phyloP scores from a whole-genome alignment of 1,140 invertebrate species.

The Hetaerina americana region DNA sequence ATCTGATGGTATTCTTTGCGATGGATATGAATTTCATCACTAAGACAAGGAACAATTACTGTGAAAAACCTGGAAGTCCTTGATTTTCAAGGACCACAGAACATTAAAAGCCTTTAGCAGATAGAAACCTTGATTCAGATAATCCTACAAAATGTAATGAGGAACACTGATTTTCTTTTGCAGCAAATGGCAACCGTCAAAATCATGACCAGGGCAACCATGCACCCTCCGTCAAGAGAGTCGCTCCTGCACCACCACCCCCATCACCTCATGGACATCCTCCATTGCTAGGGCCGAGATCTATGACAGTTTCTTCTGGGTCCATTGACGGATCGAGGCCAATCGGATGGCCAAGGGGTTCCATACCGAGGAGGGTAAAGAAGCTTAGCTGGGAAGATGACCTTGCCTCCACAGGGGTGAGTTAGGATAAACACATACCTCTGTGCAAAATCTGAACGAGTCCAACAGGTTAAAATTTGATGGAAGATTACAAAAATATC shows the following conservation, averaged over 20 bases:
- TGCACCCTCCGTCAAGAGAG: not conserved
- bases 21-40: no score
- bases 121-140: no score
- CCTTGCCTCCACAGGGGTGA: conserved; percentile 20
- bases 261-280: conserved; percentile 8
- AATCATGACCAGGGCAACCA: not conserved
- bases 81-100: no score
- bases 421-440: not conserved
- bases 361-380: conserved; percentile 48
- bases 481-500: conserved; percentile 11
- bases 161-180: not conserved
- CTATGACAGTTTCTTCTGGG: conserved; percentile 27
- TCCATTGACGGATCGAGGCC: conserved; percentile 22
- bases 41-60: no score
- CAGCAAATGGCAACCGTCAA: not conserved
- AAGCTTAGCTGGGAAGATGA: conserved; percentile 64
- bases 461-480: not conserved
- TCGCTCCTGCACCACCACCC: conserved; percentile 6
- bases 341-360: conserved; percentile 37
- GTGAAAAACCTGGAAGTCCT: no score
- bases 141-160: no score
- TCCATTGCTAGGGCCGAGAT: conserved; percentile 21
- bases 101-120: no score
- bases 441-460: not conserved
- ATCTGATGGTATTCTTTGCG: no score